Evolutionary conservation across 1,140 invertebrate genomes (phyloP).

Genomic region (Schlechtendalia chinensis): DNA sequence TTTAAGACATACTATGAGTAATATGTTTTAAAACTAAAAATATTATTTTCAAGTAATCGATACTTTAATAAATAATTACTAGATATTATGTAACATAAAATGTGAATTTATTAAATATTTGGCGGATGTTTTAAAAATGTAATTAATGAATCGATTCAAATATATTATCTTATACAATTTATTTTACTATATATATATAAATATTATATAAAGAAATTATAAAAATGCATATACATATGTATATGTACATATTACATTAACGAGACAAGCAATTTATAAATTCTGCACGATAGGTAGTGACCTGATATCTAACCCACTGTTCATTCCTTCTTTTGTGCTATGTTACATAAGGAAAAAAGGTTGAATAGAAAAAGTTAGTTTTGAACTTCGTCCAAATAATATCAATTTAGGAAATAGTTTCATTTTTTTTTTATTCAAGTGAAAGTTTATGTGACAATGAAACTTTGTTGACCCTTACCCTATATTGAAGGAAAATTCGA

Average conservation of each 20-base stretch:
- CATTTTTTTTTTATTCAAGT: background rate
- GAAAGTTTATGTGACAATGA: slow-evolving; percentile 34
- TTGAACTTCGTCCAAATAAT: slow-evolving; percentile 5
- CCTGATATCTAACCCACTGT: too few relatives aligned
- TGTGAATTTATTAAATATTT: background rate
- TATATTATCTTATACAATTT: too few relatives aligned
- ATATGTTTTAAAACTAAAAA: background rate
- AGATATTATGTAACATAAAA: background rate
- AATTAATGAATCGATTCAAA: background rate
- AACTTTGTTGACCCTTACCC: slow-evolving; percentile 27
- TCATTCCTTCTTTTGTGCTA: background rate
- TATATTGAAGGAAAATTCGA: slow-evolving; percentile 11
- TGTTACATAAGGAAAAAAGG: slow-evolving; percentile 1
- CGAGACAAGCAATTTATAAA: too few relatives aligned
- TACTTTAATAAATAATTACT: background rate
- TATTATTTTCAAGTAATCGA: background rate
- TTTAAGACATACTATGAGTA: background rate
- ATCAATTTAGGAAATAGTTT: slow-evolving; percentile 22
- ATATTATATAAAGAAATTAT: too few relatives aligned
- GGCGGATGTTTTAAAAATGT: background rate
- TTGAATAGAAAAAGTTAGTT: slow-evolving; percentile 35
- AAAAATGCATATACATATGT: too few relatives aligned
- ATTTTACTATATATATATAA: too few relatives aligned
- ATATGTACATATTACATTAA: too few relatives aligned
- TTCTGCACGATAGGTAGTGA: background rate